Percentiles rank a stretch among this genome's conserved stretches.
phyloP scores from a whole-genome alignment of 2,888 invertebrate genomes.

The Gari tellinella region DNA sequence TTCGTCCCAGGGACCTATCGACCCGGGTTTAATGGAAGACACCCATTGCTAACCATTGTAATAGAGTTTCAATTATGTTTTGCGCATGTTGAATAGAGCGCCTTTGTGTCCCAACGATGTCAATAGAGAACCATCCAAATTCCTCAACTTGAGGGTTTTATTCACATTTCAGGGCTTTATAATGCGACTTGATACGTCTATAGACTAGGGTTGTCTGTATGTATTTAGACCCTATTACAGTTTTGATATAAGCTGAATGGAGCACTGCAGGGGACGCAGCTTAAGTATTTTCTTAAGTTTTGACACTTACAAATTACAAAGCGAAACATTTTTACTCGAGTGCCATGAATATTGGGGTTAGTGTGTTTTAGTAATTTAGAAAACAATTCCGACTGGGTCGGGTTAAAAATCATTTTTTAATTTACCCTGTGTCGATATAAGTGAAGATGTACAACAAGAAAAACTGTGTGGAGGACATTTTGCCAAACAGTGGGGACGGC shows the following conservation, averaged over 20 bases:
- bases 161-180: slow-evolving; percentile 41
- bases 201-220: slow-evolving; percentile 35
- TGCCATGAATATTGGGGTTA: slow-evolving; percentile 43
- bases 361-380: slow-evolving; percentile 57
- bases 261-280: slow-evolving; percentile 32
- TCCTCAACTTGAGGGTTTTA: slow-evolving; percentile 43
- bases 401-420: slow-evolving; percentile 55
- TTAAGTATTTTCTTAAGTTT: slow-evolving; percentile 55
- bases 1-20: slow-evolving; percentile 38
- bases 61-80: slow-evolving; percentile 63
- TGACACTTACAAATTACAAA: slow-evolving; percentile 61
- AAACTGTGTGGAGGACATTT: no score
- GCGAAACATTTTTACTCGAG: slow-evolving; percentile 38
- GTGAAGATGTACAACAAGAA: slow-evolving; percentile 30
- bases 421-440: slow-evolving; percentile 58
- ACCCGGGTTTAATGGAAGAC: slow-evolving; percentile 45
- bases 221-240: slow-evolving; percentile 52
- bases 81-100: slow-evolving; percentile 32
- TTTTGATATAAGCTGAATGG: slow-evolving; percentile 50
- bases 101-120: slow-evolving; percentile 46
- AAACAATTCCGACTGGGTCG: slow-evolving; percentile 43
- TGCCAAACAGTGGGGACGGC: no score
- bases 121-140: slow-evolving; percentile 51
- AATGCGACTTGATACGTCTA: slow-evolving; percentile 46
- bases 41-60: slow-evolving; percentile 47